Evolutionary conservation across 1,140 invertebrate species (phyloP), one percentile per base, ranked within the genome.

Genomic region (Sycophaga agraensis): DNA sequence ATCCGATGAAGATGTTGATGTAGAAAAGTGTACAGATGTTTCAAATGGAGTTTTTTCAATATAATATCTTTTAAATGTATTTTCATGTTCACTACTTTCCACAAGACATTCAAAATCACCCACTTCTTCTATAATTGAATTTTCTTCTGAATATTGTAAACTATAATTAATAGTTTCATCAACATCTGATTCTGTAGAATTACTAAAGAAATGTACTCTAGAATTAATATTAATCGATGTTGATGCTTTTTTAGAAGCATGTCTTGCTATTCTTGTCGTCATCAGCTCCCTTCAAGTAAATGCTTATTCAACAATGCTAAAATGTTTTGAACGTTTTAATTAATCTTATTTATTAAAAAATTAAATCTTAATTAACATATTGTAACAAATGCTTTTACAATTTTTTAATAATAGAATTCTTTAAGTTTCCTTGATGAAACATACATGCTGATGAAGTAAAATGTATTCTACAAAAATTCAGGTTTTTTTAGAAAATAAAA

Each of bases 31-130:
- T 40, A 89, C 85, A 1, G 94, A 92, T 0, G 94, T 96, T 70
- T 93, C 91, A 68, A 93, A 89, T 0, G 94, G 93, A 1, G 94
- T 97, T 16, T 91, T 94, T 82, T 97, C 94, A 0, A 94, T 97
- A 69, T 89, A 95, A 72, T 96, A 97, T 46, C 93, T 95, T 73
- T 93, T 94, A 2, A 96, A 85, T 2, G 92, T 91, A 72, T 96
- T 94, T 68, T 92, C 90, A 59, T 84, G 78, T 35, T 82, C 81
- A 37, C 48, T 51, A 5, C 16, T 78, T 6, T 69, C 70, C 12
- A 69, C 66, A 54, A 79, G 78, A 62, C 85, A 83, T 24, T 83
- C 79, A 1, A 81, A 76, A 16, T 76, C 80, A n/a, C 72, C 66
- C 26, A 79, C 75, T 19, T 85, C 85, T 34, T 80, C 79, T 19